Base-by-base conservation (phyloP, 2,888 invertebrate species). In the Euplagia quadripunctaria region DNA sequence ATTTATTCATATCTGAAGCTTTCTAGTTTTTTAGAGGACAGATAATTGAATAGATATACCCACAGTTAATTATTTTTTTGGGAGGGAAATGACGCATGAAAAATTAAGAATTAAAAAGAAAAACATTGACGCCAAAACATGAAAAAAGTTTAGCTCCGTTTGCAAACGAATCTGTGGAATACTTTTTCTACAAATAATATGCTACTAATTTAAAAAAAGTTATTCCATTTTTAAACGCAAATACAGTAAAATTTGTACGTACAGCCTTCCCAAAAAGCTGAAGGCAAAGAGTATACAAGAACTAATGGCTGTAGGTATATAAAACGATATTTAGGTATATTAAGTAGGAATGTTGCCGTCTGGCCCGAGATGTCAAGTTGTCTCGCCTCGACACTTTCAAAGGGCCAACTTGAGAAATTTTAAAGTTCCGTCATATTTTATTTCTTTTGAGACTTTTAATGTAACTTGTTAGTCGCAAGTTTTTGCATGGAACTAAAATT, bases 361-460 rank as follows among this genome's bases (percentile, higher is more conserved):
- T 74, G 80, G 70, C 31, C 63, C 64, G 66, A 69, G 63, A 55
- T 73, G 72, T 82, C 77, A 78, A 82, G 78, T 75, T 64, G 74
- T 78, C 84, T 82, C 77, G 68, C 52, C 80, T 43, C 75, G 75
- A 82, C 79, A 75, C 78, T 79, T 77, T 70, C 43, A 64, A 51
- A 71, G 43, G 63, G 43, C 63, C 64, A 71, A 74, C 72, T 70
- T 75, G 75, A 77, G 73, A 42, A 76, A 75, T 76, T 77, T 75
- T 74, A 41, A 74, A 82, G 64, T 65, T 65, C 17, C 41, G 9
- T 72, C 75, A 58, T 75, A 79, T 75, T 73, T 77, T 75, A 79
- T 74, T 79, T 46, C 71, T 73, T 64, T 55, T 11, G 11, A 69
- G 20, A 69, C 69, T 69, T 58, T n/a, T 64, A 55, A 70, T 68